These are phyloP conservation scores for Ictidomys tridecemlineatus DNA, from an alignment of 2,113 vertebrate genomes.

Conservation along the genomic window DNA sequence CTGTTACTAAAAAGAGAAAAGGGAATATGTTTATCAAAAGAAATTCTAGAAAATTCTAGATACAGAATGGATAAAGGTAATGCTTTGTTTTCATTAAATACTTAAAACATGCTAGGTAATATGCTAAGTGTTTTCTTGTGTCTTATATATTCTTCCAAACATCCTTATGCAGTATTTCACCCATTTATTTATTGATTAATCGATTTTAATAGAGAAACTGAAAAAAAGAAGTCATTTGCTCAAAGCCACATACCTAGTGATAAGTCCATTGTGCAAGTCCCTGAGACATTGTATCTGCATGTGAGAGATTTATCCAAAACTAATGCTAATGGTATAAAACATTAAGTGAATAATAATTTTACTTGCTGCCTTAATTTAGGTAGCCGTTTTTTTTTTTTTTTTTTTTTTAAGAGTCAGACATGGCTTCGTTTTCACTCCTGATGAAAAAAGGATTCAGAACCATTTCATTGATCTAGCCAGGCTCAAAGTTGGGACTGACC, in stretches of 20 bases:
- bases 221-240: background rate
- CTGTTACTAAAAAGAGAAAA: background rate
- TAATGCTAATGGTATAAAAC: background rate
- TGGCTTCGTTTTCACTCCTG: slow-evolving; percentile 22
- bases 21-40: background rate
- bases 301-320: background rate
- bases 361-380: slow-evolving; percentile 10
- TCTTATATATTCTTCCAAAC: background rate
- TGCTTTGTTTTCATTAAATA: background rate
- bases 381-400: background rate
- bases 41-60: background rate
- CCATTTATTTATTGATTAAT: background rate
- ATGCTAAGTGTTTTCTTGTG: background rate
- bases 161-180: background rate
- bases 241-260: background rate
- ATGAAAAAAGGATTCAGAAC: slow-evolving; percentile 50
- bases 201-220: background rate
- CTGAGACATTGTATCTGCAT: background rate
- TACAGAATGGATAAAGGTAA: background rate
- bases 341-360: background rate
- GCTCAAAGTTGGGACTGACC: background rate
- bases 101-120: background rate
- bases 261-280: background rate
- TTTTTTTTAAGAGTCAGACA: background rate
- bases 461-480: background rate